Evolutionary conservation across 2,888 invertebrate genomes (phyloP), one percentile per base, ranked within the genome.

Genomic region (Tipula lateralis): DNA sequence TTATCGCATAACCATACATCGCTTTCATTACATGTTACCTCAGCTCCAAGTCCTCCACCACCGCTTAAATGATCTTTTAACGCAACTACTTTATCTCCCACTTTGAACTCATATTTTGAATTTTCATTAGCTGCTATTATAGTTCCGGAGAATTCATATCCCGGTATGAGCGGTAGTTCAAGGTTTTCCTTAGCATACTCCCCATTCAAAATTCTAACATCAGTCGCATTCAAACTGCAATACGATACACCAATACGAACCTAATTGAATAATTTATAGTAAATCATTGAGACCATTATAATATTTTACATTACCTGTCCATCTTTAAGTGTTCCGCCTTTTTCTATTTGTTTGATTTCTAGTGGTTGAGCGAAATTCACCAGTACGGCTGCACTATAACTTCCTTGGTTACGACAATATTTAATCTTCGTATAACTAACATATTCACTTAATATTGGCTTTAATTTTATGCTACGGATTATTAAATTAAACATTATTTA

Each of bases 221-320:
- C 94, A 0, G 92, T 90, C 83, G 92, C 91, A 89, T 94, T 94
- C n/a, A 94, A 90, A 84, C 93, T 93, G 87, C 93, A 93, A 86
- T 92, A 92, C 86, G 92, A 91, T 0, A 94, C 93, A 86, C 92
- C 91, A 13, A 94, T 91, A 85, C 93, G 88, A n/a, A 94, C 92
- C 93, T 94, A 30, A 30, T 36, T 87, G 24, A 0, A 66, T 24
- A 66, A 66, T 66, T 19, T 83, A 87, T 87, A 83, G 12, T 85
- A 85, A 84, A 39, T 29, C 0, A 83, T 66, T 84, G 83, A 24
- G 4, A 19, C 13, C 9, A 13, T 12, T 1, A 30, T 29, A 30
- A 66, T 30, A 66, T 44, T 50, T 82, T 83, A 82, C 84, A 84
- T 84, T 86, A 91, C 91, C 88, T 92, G 90, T 83, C 90, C 90